Base-by-base conservation (phyloP, 2,888 invertebrate genomes). In the Andrena praecox region DNA sequence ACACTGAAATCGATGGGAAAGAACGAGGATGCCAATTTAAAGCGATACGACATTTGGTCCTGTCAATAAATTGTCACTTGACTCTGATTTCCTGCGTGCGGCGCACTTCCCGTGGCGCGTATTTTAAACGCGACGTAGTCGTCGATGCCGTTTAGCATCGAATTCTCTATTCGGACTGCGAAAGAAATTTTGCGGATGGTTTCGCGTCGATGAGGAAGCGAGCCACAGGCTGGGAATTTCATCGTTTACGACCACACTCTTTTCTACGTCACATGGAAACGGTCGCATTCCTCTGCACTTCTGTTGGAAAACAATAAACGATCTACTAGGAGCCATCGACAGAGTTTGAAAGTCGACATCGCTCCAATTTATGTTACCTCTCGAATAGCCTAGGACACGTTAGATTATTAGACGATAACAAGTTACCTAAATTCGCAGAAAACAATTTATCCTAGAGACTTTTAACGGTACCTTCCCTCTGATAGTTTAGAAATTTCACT, bases 371-470 rank as follows among this genome's bases (percentile, higher is more conserved):
- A 24, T 50, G 16, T 8, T 48, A 42, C 12, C 54, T 35, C 12
- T 63, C 10, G 54, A 35, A 72, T 48, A 48, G 33, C 29, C 59
- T 72, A 52, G 20, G 74, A 68, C 48, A 77, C 60, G 59, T 80
- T 76, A 52, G 42, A 75, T 69, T 69, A 77, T 64, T 60, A 74
- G 60, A 75, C 54, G 68, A 69, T 78, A 85, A 85, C 70, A 78
- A 77, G 68, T 68, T 68, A 70, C 60, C 85, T 85, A 85, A 16
- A 62, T 52, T 67, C 70, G 68, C 60, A 35, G 69, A 67, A 85
- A 85, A 74, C 82, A 85, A 85, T 85, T 79, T 85, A 80, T 67
- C 63, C 85, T 85, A 85, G 52, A 56, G 72, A 73, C 31, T 66
- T 70, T 70, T 69, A 79, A 74, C 63, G 42, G 33, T 64, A 8